A percentile compares a stretch with the other conserved stretches of the same genome.
These are phyloP conservation scores for Heterochromis multidens DNA, from an alignment of 2,113 vertebrate species.

Conservation along the genomic window DNA sequence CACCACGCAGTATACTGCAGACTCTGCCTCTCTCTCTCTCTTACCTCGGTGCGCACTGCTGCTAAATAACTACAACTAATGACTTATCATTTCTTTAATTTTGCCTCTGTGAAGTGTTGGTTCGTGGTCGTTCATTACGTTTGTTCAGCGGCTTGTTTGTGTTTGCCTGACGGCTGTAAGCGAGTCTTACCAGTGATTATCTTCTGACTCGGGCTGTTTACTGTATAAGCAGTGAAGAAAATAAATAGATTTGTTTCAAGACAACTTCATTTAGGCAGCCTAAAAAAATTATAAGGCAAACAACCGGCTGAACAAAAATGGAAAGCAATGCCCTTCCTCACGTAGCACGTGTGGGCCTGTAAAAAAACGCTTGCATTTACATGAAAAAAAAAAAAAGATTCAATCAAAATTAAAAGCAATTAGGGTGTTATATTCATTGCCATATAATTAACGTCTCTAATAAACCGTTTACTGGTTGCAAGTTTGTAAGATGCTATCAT, in stretches of 20 bases:
- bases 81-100: conserved; percentile 39
- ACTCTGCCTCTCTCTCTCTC: conserved; percentile 28
- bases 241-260: conserved; percentile 9
- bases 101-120: neutral
- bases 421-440: neutral
- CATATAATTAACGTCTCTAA: neutral
- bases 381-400: neutral
- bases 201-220: conserved; percentile 18
- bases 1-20: conserved; percentile 69
- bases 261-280: neutral
- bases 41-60: conserved; percentile 64
- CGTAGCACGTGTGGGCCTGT: neutral
- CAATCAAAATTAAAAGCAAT: neutral
- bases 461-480: neutral
- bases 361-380: neutral
- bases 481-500: neutral
- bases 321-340: neutral
- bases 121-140: conserved; percentile 18
- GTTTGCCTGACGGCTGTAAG: conserved; percentile 26
- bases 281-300: neutral
- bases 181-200: conserved; percentile 14
- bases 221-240: neutral
- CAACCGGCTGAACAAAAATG: neutral
- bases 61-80: conserved; percentile 50
- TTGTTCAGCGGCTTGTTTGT: conserved; percentile 36